A percentile compares a stretch with the other conserved stretches of the same genome.
phyloP scores from a whole-genome alignment of 1,140 invertebrate species.

The Chironomus striatipennis region DNA sequence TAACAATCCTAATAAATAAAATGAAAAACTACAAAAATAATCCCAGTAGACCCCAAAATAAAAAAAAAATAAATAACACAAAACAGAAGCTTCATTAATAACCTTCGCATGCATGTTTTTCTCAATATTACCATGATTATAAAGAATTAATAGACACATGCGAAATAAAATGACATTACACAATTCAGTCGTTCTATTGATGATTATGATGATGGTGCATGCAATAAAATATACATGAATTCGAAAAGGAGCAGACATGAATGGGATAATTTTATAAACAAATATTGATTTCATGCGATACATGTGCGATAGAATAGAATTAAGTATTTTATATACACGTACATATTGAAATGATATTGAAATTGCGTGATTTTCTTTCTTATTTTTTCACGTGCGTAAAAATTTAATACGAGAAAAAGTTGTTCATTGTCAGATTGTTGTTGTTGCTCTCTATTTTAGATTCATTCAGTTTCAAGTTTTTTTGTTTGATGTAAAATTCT shows the following conservation, averaged over 20 bases:
- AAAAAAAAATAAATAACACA: no score
- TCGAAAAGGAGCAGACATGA: not conserved
- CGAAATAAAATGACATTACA: conserved; percentile 1
- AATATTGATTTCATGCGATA: not conserved
- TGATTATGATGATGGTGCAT: not conserved
- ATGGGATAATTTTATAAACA: not conserved
- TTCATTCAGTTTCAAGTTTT: no score
- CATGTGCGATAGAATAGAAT: not conserved
- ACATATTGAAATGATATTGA: not conserved
- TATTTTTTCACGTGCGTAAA: not conserved
- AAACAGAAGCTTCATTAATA: not conserved
- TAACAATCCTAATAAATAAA: no score
- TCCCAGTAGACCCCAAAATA: no score
- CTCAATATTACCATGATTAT: not conserved
- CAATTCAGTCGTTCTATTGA: no score
- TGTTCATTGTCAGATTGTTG: not conserved
- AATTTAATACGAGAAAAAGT: not conserved
- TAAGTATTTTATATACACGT: not conserved
- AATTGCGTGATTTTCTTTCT: not conserved
- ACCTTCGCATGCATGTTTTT: not conserved
- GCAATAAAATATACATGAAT: not conserved
- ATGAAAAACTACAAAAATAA: no score
- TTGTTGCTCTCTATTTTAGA: no score
- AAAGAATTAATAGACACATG: not conserved
- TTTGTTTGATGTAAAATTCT: not conserved